Percentiles rank a stretch among this genome's conserved stretches.
Conservation (phyloP, 2,113 vertebrate species). For the Esox niger region DNA sequence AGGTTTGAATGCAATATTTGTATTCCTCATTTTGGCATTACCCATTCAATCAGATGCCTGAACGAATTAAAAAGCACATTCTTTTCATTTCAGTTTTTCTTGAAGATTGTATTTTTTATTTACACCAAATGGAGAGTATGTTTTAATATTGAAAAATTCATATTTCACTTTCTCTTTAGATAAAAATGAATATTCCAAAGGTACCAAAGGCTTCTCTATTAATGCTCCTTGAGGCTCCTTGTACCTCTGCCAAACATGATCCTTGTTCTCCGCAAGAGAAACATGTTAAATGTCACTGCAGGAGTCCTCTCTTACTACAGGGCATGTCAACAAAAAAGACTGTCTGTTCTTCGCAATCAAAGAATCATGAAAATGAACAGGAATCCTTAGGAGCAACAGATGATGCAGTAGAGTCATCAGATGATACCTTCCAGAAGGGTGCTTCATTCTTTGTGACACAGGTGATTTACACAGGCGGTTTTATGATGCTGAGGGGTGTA, state of each 20-base stretch:
- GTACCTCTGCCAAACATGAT: not conserved
- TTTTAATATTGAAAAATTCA: not conserved
- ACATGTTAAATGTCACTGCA: not conserved
- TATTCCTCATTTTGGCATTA: not conserved
- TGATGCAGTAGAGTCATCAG: not conserved
- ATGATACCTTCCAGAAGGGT: slow-evolving; percentile 26
- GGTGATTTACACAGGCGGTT: slow-evolving; percentile 53
- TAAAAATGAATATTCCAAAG: not conserved
- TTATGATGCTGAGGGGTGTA: not conserved
- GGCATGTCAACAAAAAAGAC: not conserved
- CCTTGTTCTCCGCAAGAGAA: not conserved
- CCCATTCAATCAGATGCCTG: not conserved
- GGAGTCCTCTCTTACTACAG: not conserved
- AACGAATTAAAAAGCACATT: not conserved
- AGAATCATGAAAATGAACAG: not conserved
- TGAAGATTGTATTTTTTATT: not conserved
- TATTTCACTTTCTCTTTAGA: not conserved
- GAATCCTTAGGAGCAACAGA: not conserved
- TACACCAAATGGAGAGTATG: too few species aligned
- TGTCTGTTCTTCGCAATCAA: not conserved
- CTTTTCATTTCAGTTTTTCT: not conserved
- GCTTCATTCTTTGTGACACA: slow-evolving; percentile 81
- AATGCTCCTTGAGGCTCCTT: not conserved
- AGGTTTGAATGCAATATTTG: not conserved
- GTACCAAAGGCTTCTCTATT: slow-evolving; percentile 1